phyloP scores from a whole-genome alignment of 2,888 invertebrate genomes.

The Aphodius sticticus region DNA sequence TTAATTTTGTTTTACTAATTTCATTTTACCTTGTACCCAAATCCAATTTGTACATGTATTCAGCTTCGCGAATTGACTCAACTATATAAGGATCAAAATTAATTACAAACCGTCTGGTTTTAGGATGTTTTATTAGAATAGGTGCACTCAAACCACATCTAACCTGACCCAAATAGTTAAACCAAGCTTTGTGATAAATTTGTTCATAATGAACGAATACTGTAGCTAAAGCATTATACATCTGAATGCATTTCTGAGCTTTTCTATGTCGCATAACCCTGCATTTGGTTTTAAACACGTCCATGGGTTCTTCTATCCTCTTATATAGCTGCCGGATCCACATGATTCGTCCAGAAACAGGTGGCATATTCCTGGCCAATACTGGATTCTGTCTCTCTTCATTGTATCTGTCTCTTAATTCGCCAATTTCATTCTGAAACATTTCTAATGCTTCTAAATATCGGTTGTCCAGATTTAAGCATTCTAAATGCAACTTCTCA shows the following conservation, averaged over 20 bases:
- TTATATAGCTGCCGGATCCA: slow-evolving; percentile 84
- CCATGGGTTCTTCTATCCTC: slow-evolving; percentile 80
- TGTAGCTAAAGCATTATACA: slow-evolving; percentile 80
- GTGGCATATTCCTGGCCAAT: slow-evolving; percentile 78
- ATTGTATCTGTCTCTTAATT: slow-evolving; percentile 78
- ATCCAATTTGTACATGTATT: slow-evolving; percentile 80
- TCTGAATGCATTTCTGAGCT: slow-evolving; percentile 76
- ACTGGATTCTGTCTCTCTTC: slow-evolving; percentile 78
- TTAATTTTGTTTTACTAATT: slow-evolving; percentile 8
- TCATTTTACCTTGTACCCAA: slow-evolving; percentile 61
- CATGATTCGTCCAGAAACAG: slow-evolving; percentile 79
- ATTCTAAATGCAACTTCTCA: slow-evolving; percentile 75
- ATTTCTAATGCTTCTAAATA: slow-evolving; percentile 75
- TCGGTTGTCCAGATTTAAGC: slow-evolving; percentile 77
- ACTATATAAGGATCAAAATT: slow-evolving; percentile 78
- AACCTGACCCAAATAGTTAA: slow-evolving; percentile 76
- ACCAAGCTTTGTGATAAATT: slow-evolving; percentile 85
- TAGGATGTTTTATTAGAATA: slow-evolving; percentile 72
- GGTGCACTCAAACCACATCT: slow-evolving; percentile 74
- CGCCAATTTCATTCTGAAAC: slow-evolving; percentile 74
- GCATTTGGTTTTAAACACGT: slow-evolving; percentile 61
- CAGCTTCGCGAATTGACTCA: slow-evolving; percentile 81
- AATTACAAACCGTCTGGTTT: slow-evolving; percentile 70
- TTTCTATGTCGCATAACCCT: slow-evolving; percentile 68
- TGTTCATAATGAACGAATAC: slow-evolving; percentile 86